phyloP scores from a whole-genome alignment of 2,888 invertebrate genomes.

The Limnephilus rhombicus region DNA sequence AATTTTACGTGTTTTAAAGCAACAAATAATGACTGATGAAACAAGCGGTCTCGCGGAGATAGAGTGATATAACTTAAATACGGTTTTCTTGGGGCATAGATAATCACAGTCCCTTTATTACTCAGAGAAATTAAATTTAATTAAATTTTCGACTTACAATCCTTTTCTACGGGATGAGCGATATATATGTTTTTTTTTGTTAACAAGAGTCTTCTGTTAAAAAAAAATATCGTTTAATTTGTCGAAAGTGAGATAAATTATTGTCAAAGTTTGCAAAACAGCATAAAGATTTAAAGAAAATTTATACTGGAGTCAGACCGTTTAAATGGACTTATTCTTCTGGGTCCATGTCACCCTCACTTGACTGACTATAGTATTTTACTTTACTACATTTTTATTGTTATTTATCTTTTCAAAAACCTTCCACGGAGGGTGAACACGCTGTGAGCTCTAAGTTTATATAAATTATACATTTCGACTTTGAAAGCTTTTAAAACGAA shows the following conservation, averaged over 20 bases:
- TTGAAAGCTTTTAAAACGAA: too few relatives aligned
- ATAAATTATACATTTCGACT: too few relatives aligned
- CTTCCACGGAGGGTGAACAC: background rate
- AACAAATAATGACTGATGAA: too few relatives aligned
- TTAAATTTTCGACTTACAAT: too few relatives aligned
- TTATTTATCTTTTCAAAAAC: background rate
- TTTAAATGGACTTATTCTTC: background rate
- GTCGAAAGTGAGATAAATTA: background rate
- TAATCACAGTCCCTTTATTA: too few relatives aligned
- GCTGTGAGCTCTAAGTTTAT: background rate
- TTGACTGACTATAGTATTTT: background rate
- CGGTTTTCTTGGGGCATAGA: too few relatives aligned
- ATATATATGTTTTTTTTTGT: too few relatives aligned
- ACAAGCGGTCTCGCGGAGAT: too few relatives aligned
- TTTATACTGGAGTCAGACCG: background rate
- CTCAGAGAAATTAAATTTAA: too few relatives aligned
- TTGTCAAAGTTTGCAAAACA: background rate
- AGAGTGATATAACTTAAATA: too few relatives aligned
- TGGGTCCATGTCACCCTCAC: background rate
- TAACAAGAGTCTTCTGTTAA: background rate
- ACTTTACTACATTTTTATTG: background rate
- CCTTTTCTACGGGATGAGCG: too few relatives aligned
- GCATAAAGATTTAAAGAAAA: background rate
- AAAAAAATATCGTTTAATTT: background rate
- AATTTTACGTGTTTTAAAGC: too few relatives aligned